Evolutionary conservation across 2,888 invertebrate species (phyloP), one percentile per base, ranked within the genome.

Genomic region (Candidula unifasciata): DNA sequence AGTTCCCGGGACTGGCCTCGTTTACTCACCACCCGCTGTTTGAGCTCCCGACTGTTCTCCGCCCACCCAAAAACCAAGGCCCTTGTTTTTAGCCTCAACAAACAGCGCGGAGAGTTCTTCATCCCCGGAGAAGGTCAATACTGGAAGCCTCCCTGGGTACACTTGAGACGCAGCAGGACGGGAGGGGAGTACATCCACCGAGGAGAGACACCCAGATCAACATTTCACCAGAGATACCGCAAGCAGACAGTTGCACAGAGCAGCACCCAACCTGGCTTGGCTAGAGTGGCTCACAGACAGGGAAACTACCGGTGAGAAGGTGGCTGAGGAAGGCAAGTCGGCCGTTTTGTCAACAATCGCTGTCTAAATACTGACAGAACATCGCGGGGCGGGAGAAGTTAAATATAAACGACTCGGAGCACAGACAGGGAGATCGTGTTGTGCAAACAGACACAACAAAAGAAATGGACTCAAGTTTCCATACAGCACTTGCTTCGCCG

Each of bases 321-420:
- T 37, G 35, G 64, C 64, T 78, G n/a, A 37, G 60, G 44, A 2
- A 66, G 37, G 18, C 6, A 66, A 27, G 66, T 66, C 44, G 79
- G 66, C 79, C 66, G 79, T 79, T 79, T 79, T 79, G 79, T 79
- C 79, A 79, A 79, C 66, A 79, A n/a, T 68, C n/a, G 66, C 79
- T 57, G 79, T 66, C 64, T 79, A 79, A 79, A 79, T 79, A 57
- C 27, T 79, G 54, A 18, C 6, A 21, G 33, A 6, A 13, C 68
- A 27, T 37, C 27, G 27, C 3, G 13, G 79, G 68, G 79, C 68
- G 79, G 79, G 68, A 68, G 52, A 79, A 66, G 79, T 79, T 68
- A 37, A 79, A 79, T 66, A 79, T 66, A 79, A 35, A 60, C 79
- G 79, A 79, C 16, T 24, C 18, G 18, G 64, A 13, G 37, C 21